phyloP scores from a whole-genome alignment of 2,797 vertebrate genomes.

The Alcedo quadribrachys region DNA sequence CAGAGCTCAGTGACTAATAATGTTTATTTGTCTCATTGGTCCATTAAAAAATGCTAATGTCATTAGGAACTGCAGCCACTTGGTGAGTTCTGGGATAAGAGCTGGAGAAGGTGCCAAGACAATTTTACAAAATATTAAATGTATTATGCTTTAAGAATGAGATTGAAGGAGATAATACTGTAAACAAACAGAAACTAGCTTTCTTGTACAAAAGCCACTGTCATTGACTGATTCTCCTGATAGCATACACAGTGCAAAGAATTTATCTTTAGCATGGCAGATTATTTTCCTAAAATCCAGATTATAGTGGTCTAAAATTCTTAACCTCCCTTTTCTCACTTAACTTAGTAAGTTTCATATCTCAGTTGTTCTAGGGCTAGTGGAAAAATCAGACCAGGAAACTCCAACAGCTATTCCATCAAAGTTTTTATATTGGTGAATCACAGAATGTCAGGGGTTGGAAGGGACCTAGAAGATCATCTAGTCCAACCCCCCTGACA shows the following conservation, averaged over 20 bases:
- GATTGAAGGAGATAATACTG: neutral
- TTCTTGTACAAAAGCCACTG: neutral
- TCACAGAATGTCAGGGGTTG: too few relatives aligned
- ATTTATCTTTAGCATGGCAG: neutral
- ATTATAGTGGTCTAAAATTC: neutral
- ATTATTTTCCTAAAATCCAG: neutral
- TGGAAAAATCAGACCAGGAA: neutral
- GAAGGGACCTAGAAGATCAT: too few relatives aligned
- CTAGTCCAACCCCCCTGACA: too few relatives aligned
- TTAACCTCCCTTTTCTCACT: neutral
- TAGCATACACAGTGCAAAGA: neutral
- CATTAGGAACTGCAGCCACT: neutral
- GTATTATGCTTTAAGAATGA: neutral
- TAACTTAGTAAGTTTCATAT: neutral
- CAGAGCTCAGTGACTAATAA: neutral
- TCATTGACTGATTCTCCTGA: neutral
- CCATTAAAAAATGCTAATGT: neutral
- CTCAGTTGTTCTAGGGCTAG: neutral
- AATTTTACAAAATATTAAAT: neutral
- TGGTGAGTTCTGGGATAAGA: neutral
- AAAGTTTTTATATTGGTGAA: neutral
- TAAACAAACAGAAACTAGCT: neutral
- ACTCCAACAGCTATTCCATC: neutral
- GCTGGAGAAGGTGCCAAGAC: neutral
- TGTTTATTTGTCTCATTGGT: neutral